A percentile compares a stretch with the other conserved stretches of the same genome.
phyloP scores from a whole-genome alignment of 2,888 invertebrate genomes.

The Byasa hedistus region DNA sequence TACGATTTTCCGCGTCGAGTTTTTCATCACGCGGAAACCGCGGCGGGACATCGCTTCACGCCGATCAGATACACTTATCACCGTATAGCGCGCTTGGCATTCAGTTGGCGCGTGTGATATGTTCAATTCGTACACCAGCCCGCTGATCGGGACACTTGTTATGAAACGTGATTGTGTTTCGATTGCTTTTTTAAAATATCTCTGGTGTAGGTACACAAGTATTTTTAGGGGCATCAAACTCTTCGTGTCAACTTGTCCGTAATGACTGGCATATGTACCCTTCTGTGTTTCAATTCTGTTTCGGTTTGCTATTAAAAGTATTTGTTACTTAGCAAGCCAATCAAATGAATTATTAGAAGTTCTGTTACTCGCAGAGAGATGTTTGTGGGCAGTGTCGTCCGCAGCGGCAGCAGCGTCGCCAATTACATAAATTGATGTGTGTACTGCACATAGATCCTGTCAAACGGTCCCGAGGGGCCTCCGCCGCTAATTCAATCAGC shows the following conservation, averaged over 20 bases:
- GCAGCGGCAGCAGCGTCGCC: conserved; percentile 43
- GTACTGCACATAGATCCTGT: conserved; percentile 65
- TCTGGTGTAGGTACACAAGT: too few species aligned
- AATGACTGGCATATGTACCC: too few species aligned
- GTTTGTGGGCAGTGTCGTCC: conserved; percentile 10
- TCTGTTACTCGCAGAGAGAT: conserved; percentile 13
- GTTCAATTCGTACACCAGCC: too few species aligned
- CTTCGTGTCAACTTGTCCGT: too few species aligned
- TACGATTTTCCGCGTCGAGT: conserved; percentile 51
- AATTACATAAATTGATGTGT: conserved; percentile 77
- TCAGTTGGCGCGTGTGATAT: conserved; percentile 34
- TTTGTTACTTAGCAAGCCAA: too few species aligned
- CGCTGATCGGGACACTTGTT: too few species aligned
- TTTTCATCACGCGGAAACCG: conserved; percentile 61
- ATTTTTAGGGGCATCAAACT: too few species aligned
- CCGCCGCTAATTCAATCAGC: conserved; percentile 69
- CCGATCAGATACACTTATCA: conserved; percentile 42
- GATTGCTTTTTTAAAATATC: too few species aligned
- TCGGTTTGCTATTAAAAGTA: too few species aligned
- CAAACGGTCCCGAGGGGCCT: conserved; percentile 58
- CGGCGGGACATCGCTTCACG: conserved; percentile 41
- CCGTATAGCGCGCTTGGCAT: conserved; percentile 39
- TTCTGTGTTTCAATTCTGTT: too few species aligned
- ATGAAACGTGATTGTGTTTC: too few species aligned
- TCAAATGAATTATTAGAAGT: not conserved